Conservation (phyloP, 2,888 invertebrate genomes). For the Itoplectis maculator region DNA sequence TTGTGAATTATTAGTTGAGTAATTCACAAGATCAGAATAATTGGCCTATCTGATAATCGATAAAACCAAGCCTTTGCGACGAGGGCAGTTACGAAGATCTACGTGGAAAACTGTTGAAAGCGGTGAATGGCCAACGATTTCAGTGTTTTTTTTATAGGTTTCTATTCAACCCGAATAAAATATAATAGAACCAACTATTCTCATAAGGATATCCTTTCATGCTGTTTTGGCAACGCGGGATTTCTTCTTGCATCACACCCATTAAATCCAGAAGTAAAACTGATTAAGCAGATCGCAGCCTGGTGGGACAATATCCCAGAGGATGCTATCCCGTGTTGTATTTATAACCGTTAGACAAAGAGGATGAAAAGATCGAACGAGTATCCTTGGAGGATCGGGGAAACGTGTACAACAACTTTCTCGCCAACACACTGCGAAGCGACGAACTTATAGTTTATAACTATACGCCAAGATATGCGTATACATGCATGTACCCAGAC, state of each 20-base stretch:
- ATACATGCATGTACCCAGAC: not conserved
- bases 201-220: too few species aligned
- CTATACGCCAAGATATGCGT: slow-evolving; percentile 16
- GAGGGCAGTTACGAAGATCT: too few species aligned
- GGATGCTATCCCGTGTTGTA: not conserved
- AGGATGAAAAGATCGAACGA: not conserved
- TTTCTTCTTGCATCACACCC: not conserved
- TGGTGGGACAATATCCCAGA: not conserved
- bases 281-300: not conserved
- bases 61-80: too few species aligned
- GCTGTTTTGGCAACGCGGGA: too few species aligned
- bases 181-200: too few species aligned
- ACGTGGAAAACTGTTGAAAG: too few species aligned
- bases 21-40: too few species aligned
- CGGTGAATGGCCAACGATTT: too few species aligned
- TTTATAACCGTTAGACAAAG: not conserved
- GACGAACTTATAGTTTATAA: slow-evolving; percentile 30
- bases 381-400: not conserved
- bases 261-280: not conserved
- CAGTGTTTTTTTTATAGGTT: too few species aligned
- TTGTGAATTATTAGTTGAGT: too few species aligned
- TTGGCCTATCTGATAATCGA: too few species aligned
- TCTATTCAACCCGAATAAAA: too few species aligned
- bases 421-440: slow-evolving; percentile 21
- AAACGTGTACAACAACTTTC: slow-evolving; percentile 1